phyloP scores from a whole-genome alignment of 2,888 invertebrate species.

The Strigamia transsilvanica region DNA sequence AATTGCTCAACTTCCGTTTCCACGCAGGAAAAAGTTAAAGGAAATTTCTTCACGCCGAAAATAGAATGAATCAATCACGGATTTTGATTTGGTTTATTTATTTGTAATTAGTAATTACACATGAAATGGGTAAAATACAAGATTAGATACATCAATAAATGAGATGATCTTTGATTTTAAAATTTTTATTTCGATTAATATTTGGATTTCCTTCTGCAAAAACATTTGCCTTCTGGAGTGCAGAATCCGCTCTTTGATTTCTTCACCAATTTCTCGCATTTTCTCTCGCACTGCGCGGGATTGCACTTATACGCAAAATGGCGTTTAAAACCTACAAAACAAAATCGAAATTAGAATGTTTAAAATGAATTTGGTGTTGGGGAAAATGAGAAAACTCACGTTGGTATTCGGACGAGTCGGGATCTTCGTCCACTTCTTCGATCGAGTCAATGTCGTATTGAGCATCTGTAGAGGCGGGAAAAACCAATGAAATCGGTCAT shows the following conservation, averaged over 20 bases:
- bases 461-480: background rate
- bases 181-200: background rate
- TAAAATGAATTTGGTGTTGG: too few species aligned
- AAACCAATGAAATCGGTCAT: background rate
- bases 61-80: constrained; percentile 18
- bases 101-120: background rate
- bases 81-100: background rate
- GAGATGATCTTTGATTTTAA: too few species aligned
- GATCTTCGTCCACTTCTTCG: background rate
- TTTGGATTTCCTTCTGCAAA: background rate
- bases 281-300: background rate
- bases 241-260: background rate
- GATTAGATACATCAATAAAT: too few species aligned
- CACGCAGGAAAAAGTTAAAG: constrained; percentile 31
- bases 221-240: background rate
- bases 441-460: background rate
- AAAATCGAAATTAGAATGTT: too few species aligned
- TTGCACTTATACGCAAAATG: background rate
- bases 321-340: constrained; percentile 1
- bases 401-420: background rate
- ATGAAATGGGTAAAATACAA: too few species aligned
- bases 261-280: background rate
- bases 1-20: constrained; percentile 46
- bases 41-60: constrained; percentile 41
- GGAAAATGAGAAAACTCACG: background rate